phyloP scores from a whole-genome alignment of 2,113 vertebrate species.

The Ciconia boyciana region DNA sequence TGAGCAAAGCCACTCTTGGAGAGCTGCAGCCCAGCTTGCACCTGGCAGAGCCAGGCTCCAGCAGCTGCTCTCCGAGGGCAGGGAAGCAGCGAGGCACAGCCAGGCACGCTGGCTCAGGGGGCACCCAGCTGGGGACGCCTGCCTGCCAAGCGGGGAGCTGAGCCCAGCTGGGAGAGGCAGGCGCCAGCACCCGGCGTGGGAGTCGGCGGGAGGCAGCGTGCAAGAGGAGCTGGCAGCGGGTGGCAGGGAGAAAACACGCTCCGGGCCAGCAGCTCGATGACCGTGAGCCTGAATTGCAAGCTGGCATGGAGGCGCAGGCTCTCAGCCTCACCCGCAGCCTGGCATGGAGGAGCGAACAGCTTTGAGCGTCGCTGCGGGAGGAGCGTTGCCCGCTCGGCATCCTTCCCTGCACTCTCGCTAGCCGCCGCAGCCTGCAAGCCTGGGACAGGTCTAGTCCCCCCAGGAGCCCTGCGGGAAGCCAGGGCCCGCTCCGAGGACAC shows the following conservation, averaged over 20 bases:
- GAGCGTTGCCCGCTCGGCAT: neutral
- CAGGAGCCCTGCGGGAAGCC: neutral
- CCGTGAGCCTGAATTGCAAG: neutral
- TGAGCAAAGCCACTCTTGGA: neutral
- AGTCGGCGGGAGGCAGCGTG: neutral
- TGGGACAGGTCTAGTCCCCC: neutral
- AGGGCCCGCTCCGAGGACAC: rapidly evolving
- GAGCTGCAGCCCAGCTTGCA: neutral
- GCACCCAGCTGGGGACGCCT: neutral
- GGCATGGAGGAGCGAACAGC: neutral
- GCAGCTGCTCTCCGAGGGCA: neutral
- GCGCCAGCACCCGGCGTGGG: neutral
- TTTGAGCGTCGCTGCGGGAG: neutral
- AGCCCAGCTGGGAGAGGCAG: conserved; percentile 12
- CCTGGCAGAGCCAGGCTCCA: neutral
- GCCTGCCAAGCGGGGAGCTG: neutral
- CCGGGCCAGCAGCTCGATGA: neutral
- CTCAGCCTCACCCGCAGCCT: neutral
- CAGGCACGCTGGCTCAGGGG: neutral
- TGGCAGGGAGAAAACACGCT: neutral
- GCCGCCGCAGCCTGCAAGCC: neutral
- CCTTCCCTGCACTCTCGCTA: rapidly evolving
- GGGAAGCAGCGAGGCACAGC: neutral
- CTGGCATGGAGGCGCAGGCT: neutral
- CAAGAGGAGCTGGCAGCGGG: neutral